Base-by-base conservation (phyloP, 2,797 vertebrate genomes). In the Coregonus ussuriensis region DNA sequence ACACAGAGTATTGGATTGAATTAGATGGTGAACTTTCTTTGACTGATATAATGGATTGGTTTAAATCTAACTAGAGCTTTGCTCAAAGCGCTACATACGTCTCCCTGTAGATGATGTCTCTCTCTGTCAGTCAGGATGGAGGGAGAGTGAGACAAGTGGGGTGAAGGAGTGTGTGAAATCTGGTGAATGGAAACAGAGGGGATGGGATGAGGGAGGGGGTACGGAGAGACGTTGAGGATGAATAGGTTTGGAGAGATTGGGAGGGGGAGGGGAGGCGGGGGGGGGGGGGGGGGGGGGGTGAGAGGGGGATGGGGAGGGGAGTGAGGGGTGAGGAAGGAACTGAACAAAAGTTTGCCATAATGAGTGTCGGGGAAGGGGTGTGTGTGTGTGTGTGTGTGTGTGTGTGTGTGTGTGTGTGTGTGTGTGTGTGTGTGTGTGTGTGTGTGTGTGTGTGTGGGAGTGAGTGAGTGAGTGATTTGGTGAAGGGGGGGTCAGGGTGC, bases 341-440 rank as follows among this genome's bases (percentile, higher is more conserved):
- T 54, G 88, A 88, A 94, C 92, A 93, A 93, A 91, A 93, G 92
- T 92, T 92, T 83, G 37, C 86, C 85, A 88, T 93, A 93, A 94
- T 94, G 89, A 92, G 90, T 78, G 31, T 56, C 54, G 16, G 54
- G 89, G 86, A 89, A 88, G 88, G 88, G 88, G 85, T 62, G 72
- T 21, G 15, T 37, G 88, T 89, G 90, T 83, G 83, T 77, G 84
- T 74, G 72, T n/a, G 14, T 37, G 88, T 89, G 90, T 83, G 84
- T 78, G 84, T 85, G 86, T 21, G 88, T 86, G 85, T 77, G 29
- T 47, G 37, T 2, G 21, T 21, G 21, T 85, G 86, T 21, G 88
- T 86, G 85, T 77, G 29, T 47, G 37, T 2, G 21, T 21, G 21
- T 21, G 84, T 6, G 73, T 18, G 29, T 41, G 81, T 79, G 85